These are phyloP conservation scores for Beris morrisii DNA, from an alignment of 2,888 invertebrate species.

Conservation along the genomic window DNA sequence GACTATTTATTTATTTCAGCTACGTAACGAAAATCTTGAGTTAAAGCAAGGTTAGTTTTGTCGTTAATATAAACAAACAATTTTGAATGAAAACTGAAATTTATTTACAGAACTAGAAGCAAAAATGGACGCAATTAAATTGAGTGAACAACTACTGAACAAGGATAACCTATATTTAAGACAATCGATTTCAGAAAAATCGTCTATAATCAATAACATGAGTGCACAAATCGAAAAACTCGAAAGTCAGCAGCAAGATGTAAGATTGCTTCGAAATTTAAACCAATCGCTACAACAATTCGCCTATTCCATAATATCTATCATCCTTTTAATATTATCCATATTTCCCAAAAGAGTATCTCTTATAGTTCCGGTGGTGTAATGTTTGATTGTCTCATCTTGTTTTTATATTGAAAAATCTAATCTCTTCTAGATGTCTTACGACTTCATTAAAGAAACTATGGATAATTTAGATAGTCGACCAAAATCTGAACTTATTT, in stretches of 20 bases:
- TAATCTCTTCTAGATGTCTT: background rate
- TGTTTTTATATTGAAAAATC: too few species aligned
- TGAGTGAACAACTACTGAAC: constrained; percentile 45
- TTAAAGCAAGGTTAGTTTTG: constrained; percentile 42
- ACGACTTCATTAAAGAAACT: background rate
- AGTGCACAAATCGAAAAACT: constrained; percentile 49
- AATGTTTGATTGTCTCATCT: too few species aligned
- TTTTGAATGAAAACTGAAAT: background rate
- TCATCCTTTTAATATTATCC: too few species aligned
- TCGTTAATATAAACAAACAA: background rate
- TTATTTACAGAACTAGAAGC: constrained; percentile 41
- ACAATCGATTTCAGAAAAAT: constrained; percentile 48
- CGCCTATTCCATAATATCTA: too few species aligned
- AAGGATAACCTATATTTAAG: constrained; percentile 49
- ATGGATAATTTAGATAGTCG: background rate
- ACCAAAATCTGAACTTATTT: background rate
- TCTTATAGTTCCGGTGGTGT: too few species aligned
- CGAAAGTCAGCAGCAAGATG: constrained; percentile 44
- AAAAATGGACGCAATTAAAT: constrained; percentile 45
- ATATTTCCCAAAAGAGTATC: too few species aligned
- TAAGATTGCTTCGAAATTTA: background rate
- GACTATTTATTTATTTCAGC: constrained; percentile 37
- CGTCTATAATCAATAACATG: constrained; percentile 49
- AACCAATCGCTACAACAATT: background rate
- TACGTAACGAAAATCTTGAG: constrained; percentile 46